phyloP scores from a whole-genome alignment of 2,113 vertebrate genomes.

The Podarcis muralis region DNA sequence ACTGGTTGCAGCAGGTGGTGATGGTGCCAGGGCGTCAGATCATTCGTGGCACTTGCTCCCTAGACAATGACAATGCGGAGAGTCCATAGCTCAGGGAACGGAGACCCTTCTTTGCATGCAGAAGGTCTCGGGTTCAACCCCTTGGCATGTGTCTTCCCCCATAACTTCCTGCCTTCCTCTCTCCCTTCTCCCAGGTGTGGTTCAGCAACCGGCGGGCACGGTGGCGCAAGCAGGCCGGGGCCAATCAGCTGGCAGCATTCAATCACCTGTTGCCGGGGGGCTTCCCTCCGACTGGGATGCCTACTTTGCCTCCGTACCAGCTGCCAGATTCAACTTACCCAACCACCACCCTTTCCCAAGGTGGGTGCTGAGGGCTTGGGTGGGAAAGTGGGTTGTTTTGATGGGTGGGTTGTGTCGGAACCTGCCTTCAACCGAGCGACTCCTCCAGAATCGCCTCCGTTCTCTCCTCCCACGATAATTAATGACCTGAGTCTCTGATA shows the following conservation, averaged over 20 bases:
- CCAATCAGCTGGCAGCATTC: constrained; percentile 97
- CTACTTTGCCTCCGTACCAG: constrained; percentile 93
- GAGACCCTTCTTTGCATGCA: too few species aligned
- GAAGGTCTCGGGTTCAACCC: too few species aligned
- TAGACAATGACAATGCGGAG: too few species aligned
- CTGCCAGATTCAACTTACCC: constrained; percentile 93
- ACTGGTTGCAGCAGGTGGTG: too few species aligned
- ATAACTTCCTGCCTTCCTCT: background rate
- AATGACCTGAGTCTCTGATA: too few species aligned
- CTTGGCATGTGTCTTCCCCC: too few species aligned
- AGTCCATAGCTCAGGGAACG: too few species aligned
- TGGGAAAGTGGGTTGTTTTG: background rate
- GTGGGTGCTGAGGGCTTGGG: constrained; percentile 63
- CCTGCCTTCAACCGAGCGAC: too few species aligned
- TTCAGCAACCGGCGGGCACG: constrained; percentile 96
- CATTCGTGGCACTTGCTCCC: too few species aligned
- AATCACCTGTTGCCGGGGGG: constrained; percentile 96
- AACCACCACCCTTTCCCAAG: constrained; percentile 90
- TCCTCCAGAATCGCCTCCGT: too few species aligned
- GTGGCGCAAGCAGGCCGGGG: constrained; percentile 98
- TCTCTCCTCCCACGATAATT: too few species aligned
- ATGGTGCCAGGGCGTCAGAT: too few species aligned
- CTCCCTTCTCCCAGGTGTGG: constrained; percentile 84
- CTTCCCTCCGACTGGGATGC: constrained; percentile 94
- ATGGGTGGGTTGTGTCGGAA: background rate